A percentile compares a stretch with the other conserved stretches of the same genome.
phyloP scores from a whole-genome alignment of 2,888 invertebrate genomes.

The Spatulosminthurus flaviceps region DNA sequence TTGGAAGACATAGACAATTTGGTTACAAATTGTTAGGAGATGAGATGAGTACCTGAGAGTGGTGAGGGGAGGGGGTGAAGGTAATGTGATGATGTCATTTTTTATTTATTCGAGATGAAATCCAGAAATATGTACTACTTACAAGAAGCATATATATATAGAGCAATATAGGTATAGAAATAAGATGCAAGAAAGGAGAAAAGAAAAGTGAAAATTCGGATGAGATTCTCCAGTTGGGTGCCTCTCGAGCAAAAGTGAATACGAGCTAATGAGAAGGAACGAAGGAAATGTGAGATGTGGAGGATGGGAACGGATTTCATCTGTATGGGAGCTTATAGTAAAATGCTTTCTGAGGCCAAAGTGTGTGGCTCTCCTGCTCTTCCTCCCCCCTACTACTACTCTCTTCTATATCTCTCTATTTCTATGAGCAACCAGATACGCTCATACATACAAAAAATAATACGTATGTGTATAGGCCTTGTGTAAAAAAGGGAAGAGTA shows the following conservation, averaged over 20 bases:
- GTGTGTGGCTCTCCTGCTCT: neutral
- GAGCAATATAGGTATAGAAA: neutral
- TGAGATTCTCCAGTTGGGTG: conserved; percentile 38
- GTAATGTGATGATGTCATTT: too few species aligned
- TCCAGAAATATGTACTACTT: neutral
- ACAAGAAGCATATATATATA: neutral
- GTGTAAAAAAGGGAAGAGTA: neutral
- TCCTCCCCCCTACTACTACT: neutral
- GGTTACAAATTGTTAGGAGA: too few species aligned
- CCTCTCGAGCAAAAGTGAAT: conserved; percentile 36
- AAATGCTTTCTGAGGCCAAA: conserved; percentile 9
- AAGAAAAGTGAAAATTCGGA: conserved; percentile 34
- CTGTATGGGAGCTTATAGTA: conserved; percentile 8
- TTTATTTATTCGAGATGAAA: too few species aligned
- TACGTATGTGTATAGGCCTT: too few species aligned
- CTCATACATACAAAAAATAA: neutral
- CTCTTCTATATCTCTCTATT: too few species aligned
- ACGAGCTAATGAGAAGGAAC: conserved; percentile 40
- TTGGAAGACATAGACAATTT: too few species aligned
- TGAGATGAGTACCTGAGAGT: too few species aligned
- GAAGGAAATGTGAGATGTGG: conserved; percentile 40
- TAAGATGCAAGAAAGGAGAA: neutral
- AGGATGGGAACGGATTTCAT: conserved; percentile 24
- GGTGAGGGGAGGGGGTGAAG: too few species aligned
- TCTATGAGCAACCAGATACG: neutral